Evolutionary conservation across 2,888 invertebrate genomes (phyloP).

Genomic region (Melikaiella ostensackeni): DNA sequence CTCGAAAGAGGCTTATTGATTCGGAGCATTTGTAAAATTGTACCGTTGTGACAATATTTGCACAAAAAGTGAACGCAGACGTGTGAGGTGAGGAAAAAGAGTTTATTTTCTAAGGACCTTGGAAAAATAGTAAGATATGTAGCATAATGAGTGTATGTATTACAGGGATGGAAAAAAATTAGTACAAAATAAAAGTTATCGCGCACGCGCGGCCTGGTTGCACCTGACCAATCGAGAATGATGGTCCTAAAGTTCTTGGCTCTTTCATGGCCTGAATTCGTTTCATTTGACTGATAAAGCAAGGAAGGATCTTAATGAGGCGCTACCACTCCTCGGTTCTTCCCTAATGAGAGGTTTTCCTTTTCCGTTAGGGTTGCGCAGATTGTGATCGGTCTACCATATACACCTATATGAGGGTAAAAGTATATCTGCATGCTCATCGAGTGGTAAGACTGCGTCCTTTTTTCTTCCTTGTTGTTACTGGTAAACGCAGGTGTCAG

Average conservation of each 20-base stretch:
- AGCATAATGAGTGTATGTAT: neutral
- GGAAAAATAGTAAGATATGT: conserved; percentile 2
- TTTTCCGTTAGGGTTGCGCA: conserved; percentile 39
- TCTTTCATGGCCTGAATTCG: conserved; percentile 35
- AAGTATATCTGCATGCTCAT: conserved; percentile 22
- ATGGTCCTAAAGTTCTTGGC: conserved; percentile 19
- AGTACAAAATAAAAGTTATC: conserved; percentile 12
- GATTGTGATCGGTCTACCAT: conserved; percentile 33
- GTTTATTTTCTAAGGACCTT: conserved; percentile 19
- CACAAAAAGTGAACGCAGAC: conserved; percentile 6
- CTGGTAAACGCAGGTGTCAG: conserved; percentile 32
- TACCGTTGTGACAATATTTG: conserved; percentile 21
- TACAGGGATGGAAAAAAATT: neutral
- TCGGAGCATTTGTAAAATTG: conserved; percentile 3
- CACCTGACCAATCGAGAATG: conserved; percentile 38
- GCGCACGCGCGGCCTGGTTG: conserved; percentile 39
- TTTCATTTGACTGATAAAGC: conserved; percentile 38
- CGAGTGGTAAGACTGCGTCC: conserved; percentile 31
- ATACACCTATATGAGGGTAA: conserved; percentile 14
- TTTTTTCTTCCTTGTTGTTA: conserved; percentile 38
- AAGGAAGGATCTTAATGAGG: conserved; percentile 32
- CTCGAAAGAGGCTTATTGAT: conserved; percentile 2
- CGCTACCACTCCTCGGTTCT: conserved; percentile 31
- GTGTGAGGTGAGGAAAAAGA: neutral
- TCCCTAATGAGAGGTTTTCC: conserved; percentile 38